A percentile compares a stretch with the other conserved stretches of the same genome.
phyloP scores from a whole-genome alignment of 2,888 invertebrate genomes.

The Gari tellinella region DNA sequence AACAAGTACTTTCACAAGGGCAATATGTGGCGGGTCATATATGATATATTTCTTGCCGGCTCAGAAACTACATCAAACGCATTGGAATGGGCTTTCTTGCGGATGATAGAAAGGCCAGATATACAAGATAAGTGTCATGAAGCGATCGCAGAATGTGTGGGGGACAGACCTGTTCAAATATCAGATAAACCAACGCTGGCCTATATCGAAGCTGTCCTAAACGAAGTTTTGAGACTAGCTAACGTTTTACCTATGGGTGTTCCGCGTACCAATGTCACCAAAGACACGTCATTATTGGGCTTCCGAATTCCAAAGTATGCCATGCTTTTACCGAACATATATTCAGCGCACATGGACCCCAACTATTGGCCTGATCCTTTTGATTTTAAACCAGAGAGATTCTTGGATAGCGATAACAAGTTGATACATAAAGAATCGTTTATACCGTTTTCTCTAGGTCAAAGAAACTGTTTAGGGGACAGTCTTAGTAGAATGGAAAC shows the following conservation, averaged over 20 bases:
- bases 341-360: constrained; percentile 11
- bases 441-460: constrained; percentile 6
- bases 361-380: constrained; percentile 12
- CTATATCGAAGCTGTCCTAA: constrained; percentile 18
- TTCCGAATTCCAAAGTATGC: constrained; percentile 4
- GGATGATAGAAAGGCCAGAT: constrained; percentile 63
- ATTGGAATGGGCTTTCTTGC: constrained; percentile 65
- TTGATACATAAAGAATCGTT: constrained; percentile 1
- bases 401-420: constrained; percentile 3
- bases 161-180: background rate
- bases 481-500: constrained; percentile 8
- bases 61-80: constrained; percentile 69
- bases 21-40: constrained; percentile 51
- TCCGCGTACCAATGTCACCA: constrained; percentile 1
- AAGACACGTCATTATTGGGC: constrained; percentile 2
- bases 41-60: constrained; percentile 68
- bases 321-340: background rate
- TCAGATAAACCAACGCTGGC: constrained; percentile 3
- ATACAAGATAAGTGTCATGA: constrained; percentile 60
- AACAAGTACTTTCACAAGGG: background rate
- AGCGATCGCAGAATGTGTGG: constrained; percentile 36
- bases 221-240: constrained; percentile 16
- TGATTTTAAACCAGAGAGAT: constrained; percentile 8
- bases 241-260: constrained; percentile 19
- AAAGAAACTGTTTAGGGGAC: constrained; percentile 11